Base-by-base conservation (phyloP, 2,888 invertebrate species). In the Nemoura dubitans region DNA sequence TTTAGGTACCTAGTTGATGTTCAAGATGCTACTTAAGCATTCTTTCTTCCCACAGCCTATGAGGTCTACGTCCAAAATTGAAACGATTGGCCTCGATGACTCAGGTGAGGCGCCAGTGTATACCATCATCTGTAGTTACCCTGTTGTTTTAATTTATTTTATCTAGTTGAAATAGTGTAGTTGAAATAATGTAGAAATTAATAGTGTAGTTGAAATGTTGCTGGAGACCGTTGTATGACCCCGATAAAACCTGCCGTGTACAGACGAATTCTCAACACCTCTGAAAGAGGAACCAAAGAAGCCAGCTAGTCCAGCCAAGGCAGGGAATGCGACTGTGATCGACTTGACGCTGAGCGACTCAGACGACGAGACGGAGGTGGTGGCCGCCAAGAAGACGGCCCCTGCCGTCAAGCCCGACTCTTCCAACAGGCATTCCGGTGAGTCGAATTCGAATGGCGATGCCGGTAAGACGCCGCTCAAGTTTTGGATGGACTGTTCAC, bases 321-420 rank as follows among this genome's bases (percentile, higher is more conserved):
- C 93, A 86, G 90, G n/a, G n/a, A n/a, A n/a, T n/a, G n/a, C 91
- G 82, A 90, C 90, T 0, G 91, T 94, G 0, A 95, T 96, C 27
- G 96, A 96, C 91, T 92, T 96, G 88, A 96, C 96, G 0, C 88
- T 93, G n/a, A 95, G 95, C 0, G 96, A 96, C 91, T 95, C 95
- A 0, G 96, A 96, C 88, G 89, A 89, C 25, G 94, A 93, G 87
- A 94, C 95, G 89, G 95, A 95, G 21, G 93, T 95, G 88, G 94
- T 94, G 91, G 92, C 95, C 89, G 92, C 95, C 89, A 94, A 94
- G 90, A 92, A 91, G 87, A 91, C 92, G 25, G 59, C 83, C 0
- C 82, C 28, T 76, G 29, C 77, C 86, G 0, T 83, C 83, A 76
- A 87, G 81, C 85, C 85, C 80, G 86, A 36, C 87, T 59, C n/a